Base-by-base conservation (phyloP, 2,113 vertebrate genomes). In the Pycnonotus jocosus region DNA sequence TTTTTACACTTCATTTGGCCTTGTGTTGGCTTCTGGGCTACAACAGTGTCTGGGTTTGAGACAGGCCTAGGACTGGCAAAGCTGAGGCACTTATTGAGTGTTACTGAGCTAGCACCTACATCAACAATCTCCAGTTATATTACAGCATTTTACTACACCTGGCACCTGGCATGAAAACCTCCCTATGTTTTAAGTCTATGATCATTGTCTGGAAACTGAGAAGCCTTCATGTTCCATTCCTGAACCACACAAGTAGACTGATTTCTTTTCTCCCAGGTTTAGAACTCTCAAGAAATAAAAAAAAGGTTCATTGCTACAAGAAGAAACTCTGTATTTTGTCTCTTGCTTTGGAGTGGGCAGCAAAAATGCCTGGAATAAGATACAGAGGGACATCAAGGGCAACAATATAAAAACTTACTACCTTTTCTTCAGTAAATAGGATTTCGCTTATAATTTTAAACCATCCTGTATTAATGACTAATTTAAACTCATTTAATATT, bases 201-300 rank as follows among this genome's bases (percentile, higher is more conserved):
- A 78, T 5, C 37, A n/a, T 5, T 38, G 5, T 54, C 86, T 42
- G 50, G 56, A 87, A 88, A 53, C 0, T 22, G n/a, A 3, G 16
- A 28, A 37, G 3, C 38, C 11, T 72, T 37, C 37, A 35, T 10
- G 4, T 50, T 64, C 5, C 28, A 45, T 50, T 81, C 50, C 20
- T 65, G 58, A 51, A 76, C 56, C 10, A 82, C 6, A 12, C 38
- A 27, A 85, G 19, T 7, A 54, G 10, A 48, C 7, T 31, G 10
- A 33, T 3, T 1, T 11, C 5, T 1, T 1, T 61, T 33, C 50
- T 38, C 12, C 6, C 9, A 57, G 16, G 12, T 73, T 82, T 48
- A 68, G 3, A n/a, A 47, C 12, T 80, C 22, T 22, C 30, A 48
- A 58, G 68, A 86, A 14, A 58, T 2, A n/a, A 50, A 50, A 72